Evolutionary conservation across 2,797 vertebrate species (phyloP).

Genomic region (Odontamblyopus lacepedii): DNA sequence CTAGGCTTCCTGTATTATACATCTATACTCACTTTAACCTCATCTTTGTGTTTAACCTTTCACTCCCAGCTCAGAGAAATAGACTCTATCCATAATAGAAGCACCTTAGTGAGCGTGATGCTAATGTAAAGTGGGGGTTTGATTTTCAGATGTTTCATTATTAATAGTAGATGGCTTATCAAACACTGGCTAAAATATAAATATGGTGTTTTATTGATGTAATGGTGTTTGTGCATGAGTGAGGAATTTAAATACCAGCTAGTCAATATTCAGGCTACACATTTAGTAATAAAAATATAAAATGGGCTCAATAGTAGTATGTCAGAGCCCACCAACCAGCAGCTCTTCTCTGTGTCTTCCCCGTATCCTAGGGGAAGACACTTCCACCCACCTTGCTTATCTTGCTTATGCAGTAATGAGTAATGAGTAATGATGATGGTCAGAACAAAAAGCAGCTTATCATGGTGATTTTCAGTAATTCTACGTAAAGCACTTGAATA

Average conservation of each 20-base stretch:
- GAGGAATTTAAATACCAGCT: background rate
- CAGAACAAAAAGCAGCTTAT: background rate
- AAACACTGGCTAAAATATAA: background rate
- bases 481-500: background rate
- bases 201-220: background rate
- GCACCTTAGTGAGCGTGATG: slow-evolving; percentile 11
- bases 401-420: background rate
- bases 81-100: slow-evolving; percentile 46
- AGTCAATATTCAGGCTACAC: background rate
- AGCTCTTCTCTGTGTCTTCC: background rate
- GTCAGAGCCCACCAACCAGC: background rate
- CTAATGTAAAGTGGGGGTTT: slow-evolving; percentile 30
- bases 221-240: background rate
- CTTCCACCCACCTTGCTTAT: background rate
- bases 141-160: slow-evolving; percentile 16
- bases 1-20: background rate
- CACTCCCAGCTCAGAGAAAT: slow-evolving; percentile 25
- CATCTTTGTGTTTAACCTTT: slow-evolving; percentile 40
- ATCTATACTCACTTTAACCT: background rate
- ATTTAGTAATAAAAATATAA: background rate
- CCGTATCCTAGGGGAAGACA: background rate
- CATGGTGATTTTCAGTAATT: background rate
- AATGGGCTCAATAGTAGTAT: background rate
- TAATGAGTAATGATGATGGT: background rate
- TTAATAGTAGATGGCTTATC: background rate